A percentile compares a stretch with the other conserved stretches of the same genome.
These are phyloP conservation scores for Eilema sororculum DNA, from an alignment of 2,888 invertebrate species.

Conservation along the genomic window DNA sequence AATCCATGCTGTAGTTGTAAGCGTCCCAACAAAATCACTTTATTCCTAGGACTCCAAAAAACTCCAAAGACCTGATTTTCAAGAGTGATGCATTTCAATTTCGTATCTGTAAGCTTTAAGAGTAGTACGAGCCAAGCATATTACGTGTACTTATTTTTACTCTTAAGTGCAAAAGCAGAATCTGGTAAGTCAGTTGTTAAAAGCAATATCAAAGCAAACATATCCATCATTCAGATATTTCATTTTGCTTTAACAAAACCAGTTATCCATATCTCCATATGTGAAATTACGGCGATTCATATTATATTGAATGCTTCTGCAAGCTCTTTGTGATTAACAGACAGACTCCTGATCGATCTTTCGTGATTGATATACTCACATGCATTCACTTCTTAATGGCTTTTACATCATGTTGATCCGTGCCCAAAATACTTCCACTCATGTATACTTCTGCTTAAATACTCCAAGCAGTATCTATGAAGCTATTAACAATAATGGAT, in stretches of 20 bases:
- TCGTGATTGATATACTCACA: slow-evolving; percentile 27
- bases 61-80: background rate
- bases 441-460: slow-evolving; percentile 63
- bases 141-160: background rate
- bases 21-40: background rate
- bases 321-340: slow-evolving; percentile 13
- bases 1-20: background rate
- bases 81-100: background rate
- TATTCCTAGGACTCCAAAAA: background rate
- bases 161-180: background rate
- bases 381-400: slow-evolving; percentile 21
- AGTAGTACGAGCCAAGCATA: background rate
- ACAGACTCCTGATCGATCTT: slow-evolving; percentile 20
- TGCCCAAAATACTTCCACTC: slow-evolving; percentile 56
- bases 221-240: slow-evolving; percentile 15
- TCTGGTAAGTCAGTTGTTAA: slow-evolving; percentile 1
- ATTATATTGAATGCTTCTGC: slow-evolving; percentile 15
- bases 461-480: slow-evolving; percentile 69
- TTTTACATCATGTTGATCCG: slow-evolving; percentile 33
- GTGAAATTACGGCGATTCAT: slow-evolving; percentile 7
- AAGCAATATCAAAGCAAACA: slow-evolving; percentile 11
- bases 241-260: slow-evolving; percentile 11
- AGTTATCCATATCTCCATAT: slow-evolving; percentile 12
- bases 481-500: slow-evolving; percentile 76
- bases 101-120: background rate